phyloP scores from a whole-genome alignment of 2,113 vertebrate genomes.

The Corvus cornix region DNA sequence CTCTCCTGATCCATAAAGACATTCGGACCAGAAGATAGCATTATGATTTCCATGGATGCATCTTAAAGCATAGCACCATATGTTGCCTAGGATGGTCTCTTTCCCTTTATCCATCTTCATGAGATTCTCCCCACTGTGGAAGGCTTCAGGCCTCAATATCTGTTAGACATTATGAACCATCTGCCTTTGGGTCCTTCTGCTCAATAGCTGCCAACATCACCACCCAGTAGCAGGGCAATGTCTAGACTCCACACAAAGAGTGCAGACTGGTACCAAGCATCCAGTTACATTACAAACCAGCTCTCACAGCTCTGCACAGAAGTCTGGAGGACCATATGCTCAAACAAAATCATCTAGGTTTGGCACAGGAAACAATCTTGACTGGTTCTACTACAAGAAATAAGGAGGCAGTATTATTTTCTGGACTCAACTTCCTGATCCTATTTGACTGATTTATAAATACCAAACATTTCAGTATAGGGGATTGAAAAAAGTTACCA shows the following conservation, averaged over 20 bases:
- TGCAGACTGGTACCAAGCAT: not conserved
- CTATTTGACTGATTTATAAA: not conserved
- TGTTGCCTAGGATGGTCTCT: not conserved
- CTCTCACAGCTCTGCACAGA: not conserved
- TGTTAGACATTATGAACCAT: not conserved
- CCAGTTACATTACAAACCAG: not conserved
- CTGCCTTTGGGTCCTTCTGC: not conserved
- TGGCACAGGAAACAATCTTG: not conserved
- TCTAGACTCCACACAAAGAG: not conserved
- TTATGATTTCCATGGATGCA: not conserved
- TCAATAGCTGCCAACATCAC: not conserved
- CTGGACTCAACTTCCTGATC: not conserved
- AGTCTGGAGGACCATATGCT: not conserved
- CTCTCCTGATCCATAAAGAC: not conserved
- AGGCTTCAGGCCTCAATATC: not conserved
- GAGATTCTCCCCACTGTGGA: not conserved
- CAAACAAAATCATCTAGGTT: not conserved
- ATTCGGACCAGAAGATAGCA: not conserved
- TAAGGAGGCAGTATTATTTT: not conserved
- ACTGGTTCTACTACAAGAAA: not conserved
- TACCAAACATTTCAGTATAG: not conserved
- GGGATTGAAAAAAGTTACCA: not conserved
- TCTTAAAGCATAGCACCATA: not conserved
- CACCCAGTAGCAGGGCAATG: fast-evolving
- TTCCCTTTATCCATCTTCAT: not conserved